phyloP scores from a whole-genome alignment of 1,140 invertebrate species.

The Metopolophium dirhodum region DNA sequence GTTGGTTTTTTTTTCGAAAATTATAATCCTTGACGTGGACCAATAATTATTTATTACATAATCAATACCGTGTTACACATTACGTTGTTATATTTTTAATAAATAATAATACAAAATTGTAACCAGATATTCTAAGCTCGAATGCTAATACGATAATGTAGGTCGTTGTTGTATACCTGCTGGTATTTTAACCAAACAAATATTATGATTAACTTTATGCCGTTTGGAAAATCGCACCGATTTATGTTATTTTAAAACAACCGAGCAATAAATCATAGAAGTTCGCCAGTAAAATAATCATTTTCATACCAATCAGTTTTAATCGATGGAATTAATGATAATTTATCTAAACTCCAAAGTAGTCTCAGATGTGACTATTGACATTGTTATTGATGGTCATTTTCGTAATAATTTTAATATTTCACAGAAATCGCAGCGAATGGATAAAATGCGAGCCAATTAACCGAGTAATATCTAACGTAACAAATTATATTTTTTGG shows the following conservation, averaged over 20 bases:
- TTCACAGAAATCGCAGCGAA: neutral
- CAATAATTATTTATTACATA: constrained; percentile 1
- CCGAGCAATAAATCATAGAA: neutral
- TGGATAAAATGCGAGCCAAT: neutral
- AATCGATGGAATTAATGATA: neutral
- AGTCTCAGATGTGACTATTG: neutral
- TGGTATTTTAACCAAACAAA: neutral
- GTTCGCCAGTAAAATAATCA: neutral
- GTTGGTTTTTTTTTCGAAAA: neutral
- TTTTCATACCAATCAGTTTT: neutral
- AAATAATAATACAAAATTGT: neutral
- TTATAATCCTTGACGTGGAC: neutral
- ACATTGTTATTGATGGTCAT: neutral
- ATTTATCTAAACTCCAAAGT: neutral
- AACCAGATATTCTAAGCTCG: neutral
- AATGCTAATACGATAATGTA: constrained; percentile 4
- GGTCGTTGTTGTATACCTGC: neutral
- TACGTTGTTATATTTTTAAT: neutral
- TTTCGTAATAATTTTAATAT: neutral
- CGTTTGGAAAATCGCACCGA: neutral
- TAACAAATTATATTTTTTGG: neutral
- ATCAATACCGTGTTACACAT: neutral
- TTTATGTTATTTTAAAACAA: neutral
- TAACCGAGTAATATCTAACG: neutral
- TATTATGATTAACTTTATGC: constrained; percentile 5